Conservation (phyloP, 2,797 vertebrate genomes). For the Bryconaethiops microstoma region DNA sequence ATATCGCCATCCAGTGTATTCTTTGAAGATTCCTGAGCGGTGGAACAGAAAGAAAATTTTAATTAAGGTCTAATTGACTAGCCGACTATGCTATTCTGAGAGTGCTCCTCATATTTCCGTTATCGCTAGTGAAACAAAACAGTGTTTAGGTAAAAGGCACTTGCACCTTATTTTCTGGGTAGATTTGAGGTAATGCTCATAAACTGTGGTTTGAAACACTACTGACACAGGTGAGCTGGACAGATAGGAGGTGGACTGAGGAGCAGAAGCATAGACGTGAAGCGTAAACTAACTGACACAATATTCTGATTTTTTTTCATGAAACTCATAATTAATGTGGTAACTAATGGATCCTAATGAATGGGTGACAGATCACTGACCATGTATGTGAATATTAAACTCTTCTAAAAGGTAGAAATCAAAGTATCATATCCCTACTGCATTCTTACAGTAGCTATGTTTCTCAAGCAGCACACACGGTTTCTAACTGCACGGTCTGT, state of each 20-base stretch:
- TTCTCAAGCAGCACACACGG: background rate
- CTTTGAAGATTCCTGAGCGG: constrained; percentile 34
- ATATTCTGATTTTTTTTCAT: background rate
- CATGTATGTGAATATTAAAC: background rate
- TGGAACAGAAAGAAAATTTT: constrained; percentile 39
- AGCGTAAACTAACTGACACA: background rate
- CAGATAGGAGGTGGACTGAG: background rate
- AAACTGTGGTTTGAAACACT: background rate
- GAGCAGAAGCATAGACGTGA: background rate
- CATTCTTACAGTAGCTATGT: background rate
- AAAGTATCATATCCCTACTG: background rate
- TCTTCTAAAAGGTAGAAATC: background rate
- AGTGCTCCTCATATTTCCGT: background rate
- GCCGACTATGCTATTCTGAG: constrained; percentile 7
- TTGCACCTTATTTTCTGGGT: constrained; percentile 8
- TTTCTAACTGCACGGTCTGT: background rate
- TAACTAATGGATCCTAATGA: background rate
- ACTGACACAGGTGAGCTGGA: background rate
- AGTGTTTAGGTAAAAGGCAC: background rate
- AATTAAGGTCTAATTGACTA: constrained; percentile 40
- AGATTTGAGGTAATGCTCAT: constrained; percentile 16
- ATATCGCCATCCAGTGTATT: constrained; percentile 14
- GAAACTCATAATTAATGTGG: background rate
- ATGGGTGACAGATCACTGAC: background rate
- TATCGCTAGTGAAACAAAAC: constrained; percentile 25